These are phyloP conservation scores for Bombyx mori DNA, from an alignment of 1,140 invertebrate genomes.

Conservation along the genomic window ASM3026992v2 NC_085117.1:10961501-10962000, in stretches of 20 bases:
- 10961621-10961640: no score
- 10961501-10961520: no score
- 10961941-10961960: conserved; percentile 47
- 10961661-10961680: conserved; percentile 30
- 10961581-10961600: no score
- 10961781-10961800: conserved; percentile 48
- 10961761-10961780: conserved; percentile 48
- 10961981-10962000: no score
- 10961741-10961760: conserved; percentile 44
- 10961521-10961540: no score
- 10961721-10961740: conserved; percentile 44
- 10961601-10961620: no score
- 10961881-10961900: conserved; percentile 53
- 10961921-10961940: conserved; percentile 28
- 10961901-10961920: conserved; percentile 57
- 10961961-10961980: conserved; percentile 52
- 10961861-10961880: conserved; percentile 45
- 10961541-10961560: no score
- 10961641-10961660: conserved; percentile 26
- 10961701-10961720: conserved; percentile 36
- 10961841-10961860: conserved; percentile 64
- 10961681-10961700: conserved; percentile 52
- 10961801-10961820: conserved; percentile 45
- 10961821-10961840: conserved; percentile 44
- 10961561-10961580: no score